Evolutionary conservation across 2,888 invertebrate species (phyloP), one percentile per base, ranked within the genome.

Genomic region (Thymelicus lineola): DNA sequence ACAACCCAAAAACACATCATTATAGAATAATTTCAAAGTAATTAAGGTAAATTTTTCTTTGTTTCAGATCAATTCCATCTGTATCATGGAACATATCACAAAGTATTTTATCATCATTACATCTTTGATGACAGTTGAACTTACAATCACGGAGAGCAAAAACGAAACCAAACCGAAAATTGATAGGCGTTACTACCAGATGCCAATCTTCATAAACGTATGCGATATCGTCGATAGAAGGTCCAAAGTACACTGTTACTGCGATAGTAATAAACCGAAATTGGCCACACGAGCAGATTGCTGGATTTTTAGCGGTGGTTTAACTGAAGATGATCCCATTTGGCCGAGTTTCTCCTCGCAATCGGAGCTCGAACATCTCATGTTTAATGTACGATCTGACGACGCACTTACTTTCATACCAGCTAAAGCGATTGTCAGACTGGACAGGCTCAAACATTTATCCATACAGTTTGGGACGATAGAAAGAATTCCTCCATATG

Each of bases 311-410:
- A 85, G 88, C 20, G 93, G 91, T 6, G 91, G 91, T 12, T 93
- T 96, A 74, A 94, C 95, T 0, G 94, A 94, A 76, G 96, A 96
- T 72, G 96, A 97, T 79, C 94, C 95, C 4, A 94, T 96, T 70
- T 97, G 97, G 97, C 94, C 94, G 6, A 94, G 95, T 76, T 97
- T 97, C 86, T 94, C 95, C 46, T 96, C 96, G 12, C 97, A 97
- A 85, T 94, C 95, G 7, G 95, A 96, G 77, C 86, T 97, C 77
- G 94, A 95, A 74, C 95, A 96, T 79, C 90, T 97, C 53, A 96
- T 95, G 81, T 95, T 97, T 79, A 95, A 96, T 77, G 96, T 96
- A 0, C 94, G 96, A 74, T 95, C 95, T n/a, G 95, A 95, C 77
- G 96, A 96, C 14, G 95, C 95, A 3, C 88, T 97, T 63, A 95